Evolutionary conservation across 1,140 invertebrate genomes (phyloP).

Genomic region (Drosophila punjabiensis): DNA sequence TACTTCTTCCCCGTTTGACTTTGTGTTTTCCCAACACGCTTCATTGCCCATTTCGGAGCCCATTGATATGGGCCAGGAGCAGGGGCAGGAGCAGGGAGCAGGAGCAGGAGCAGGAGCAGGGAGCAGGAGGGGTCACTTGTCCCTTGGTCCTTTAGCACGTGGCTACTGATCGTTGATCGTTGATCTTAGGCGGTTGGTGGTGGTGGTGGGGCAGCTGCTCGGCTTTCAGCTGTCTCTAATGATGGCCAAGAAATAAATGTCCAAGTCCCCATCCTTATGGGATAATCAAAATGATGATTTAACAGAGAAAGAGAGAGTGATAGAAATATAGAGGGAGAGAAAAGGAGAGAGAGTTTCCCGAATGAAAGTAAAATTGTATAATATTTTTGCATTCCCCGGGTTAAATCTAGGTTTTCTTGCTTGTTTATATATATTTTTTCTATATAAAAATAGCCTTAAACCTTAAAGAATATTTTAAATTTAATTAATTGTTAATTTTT

Average conservation of each 20-base stretch:
- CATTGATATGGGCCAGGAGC: slow-evolving; percentile 45
- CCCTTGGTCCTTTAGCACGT: slow-evolving; percentile 49
- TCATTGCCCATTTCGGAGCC: slow-evolving; percentile 13
- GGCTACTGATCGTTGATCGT: slow-evolving; percentile 28
- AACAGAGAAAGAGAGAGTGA: neutral
- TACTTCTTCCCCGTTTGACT: slow-evolving; percentile 12
- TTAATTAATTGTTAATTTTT: no score
- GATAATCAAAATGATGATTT: slow-evolving; percentile 6
- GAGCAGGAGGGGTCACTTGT: slow-evolving; percentile 4
- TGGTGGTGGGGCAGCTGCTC: slow-evolving; percentile 44
- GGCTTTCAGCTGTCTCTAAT: slow-evolving; percentile 26
- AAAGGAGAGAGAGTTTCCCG: neutral
- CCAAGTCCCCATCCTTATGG: no score
- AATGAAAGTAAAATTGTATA: no score
- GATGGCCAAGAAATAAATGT: neutral
- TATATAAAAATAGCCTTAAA: no score
- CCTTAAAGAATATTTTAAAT: no score
- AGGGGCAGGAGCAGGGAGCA: neutral
- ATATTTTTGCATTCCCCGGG: no score
- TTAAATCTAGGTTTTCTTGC: no score
- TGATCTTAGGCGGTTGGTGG: neutral
- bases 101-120: neutral
- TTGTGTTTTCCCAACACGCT: slow-evolving; percentile 41
- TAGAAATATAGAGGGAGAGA: no score
- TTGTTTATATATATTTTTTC: no score